These are phyloP conservation scores for Podilymbus podiceps DNA, from an alignment of 2,113 vertebrate species.

Conservation along the genomic window DNA sequence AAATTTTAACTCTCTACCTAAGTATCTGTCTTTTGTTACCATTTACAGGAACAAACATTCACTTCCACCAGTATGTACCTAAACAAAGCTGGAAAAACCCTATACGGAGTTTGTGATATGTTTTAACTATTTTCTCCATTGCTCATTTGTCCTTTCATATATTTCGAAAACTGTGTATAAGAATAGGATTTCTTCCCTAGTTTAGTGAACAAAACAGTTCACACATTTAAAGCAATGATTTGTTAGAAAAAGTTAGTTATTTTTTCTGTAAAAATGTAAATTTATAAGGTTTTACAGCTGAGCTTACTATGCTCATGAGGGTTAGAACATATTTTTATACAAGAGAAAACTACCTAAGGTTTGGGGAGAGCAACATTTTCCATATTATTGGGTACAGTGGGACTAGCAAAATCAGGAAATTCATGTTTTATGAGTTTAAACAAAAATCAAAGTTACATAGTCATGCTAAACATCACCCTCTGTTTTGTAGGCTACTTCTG, in stretches of 20 bases:
- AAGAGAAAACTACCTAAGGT: not conserved
- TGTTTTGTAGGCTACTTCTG: not conserved
- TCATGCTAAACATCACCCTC: constrained; percentile 38
- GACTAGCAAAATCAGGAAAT: constrained; percentile 71
- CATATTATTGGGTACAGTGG: constrained; percentile 59
- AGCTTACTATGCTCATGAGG: constrained; percentile 29
- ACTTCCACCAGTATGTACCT: rapidly evolving
- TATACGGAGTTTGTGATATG: not conserved
- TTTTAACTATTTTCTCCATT: not conserved
- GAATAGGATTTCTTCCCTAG: not conserved
- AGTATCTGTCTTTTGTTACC: not conserved
- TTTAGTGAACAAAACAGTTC: not conserved
- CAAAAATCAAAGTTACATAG: constrained; percentile 57
- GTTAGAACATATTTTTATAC: constrained; percentile 40
- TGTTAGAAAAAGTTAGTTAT: not conserved
- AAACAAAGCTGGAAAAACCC: not conserved
- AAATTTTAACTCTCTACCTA: not conserved
- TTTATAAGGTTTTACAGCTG: constrained; percentile 22
- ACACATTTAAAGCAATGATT: not conserved
- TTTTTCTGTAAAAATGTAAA: constrained; percentile 17
- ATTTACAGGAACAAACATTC: not conserved
- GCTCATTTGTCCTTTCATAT: not conserved
- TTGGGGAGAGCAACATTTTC: constrained; percentile 49
- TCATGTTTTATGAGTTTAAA: constrained; percentile 62
- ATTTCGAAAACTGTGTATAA: not conserved